These are phyloP conservation scores for Cyprinodon brontotheroides DNA, from an alignment of 2,113 vertebrate genomes.

Conservation along the genomic window DNA sequence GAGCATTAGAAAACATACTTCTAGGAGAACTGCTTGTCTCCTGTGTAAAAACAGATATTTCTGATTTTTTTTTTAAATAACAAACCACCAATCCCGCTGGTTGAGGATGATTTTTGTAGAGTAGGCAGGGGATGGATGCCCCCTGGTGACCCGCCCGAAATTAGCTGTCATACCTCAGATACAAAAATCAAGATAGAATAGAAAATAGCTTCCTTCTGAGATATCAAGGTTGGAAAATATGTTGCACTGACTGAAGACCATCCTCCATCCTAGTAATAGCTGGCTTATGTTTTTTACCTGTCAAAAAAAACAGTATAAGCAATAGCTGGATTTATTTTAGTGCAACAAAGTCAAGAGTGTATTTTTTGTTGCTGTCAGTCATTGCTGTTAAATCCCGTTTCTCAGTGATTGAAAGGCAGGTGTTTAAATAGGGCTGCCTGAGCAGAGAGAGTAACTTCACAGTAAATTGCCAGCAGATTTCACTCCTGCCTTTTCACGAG, in stretches of 20 bases:
- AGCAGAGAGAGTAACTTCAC: neutral
- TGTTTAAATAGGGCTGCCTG: neutral
- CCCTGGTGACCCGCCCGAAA: neutral
- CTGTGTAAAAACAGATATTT: too few species aligned
- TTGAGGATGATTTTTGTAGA: neutral
- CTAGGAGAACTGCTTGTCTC: too few species aligned
- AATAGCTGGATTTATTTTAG: slow-evolving; percentile 2
- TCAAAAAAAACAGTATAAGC: slow-evolving; percentile 1
- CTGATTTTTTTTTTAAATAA: too few species aligned
- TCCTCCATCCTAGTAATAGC: neutral
- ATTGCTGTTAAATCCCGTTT: neutral
- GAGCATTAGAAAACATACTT: too few species aligned
- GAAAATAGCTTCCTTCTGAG: neutral
- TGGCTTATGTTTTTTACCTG: neutral
- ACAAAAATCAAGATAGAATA: neutral
- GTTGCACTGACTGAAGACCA: neutral
- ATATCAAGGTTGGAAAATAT: neutral
- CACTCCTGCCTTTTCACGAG: neutral
- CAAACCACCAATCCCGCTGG: too few species aligned
- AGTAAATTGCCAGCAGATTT: neutral
- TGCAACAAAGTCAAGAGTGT: neutral
- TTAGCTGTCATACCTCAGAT: neutral
- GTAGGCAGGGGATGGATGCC: neutral
- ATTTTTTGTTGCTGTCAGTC: neutral
- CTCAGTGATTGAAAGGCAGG: too few species aligned